A percentile compares a stretch with the other conserved stretches of the same genome.
These are phyloP conservation scores for Prunella strophiata DNA, from an alignment of 2,797 vertebrate species.

Conservation along the genomic window DNA sequence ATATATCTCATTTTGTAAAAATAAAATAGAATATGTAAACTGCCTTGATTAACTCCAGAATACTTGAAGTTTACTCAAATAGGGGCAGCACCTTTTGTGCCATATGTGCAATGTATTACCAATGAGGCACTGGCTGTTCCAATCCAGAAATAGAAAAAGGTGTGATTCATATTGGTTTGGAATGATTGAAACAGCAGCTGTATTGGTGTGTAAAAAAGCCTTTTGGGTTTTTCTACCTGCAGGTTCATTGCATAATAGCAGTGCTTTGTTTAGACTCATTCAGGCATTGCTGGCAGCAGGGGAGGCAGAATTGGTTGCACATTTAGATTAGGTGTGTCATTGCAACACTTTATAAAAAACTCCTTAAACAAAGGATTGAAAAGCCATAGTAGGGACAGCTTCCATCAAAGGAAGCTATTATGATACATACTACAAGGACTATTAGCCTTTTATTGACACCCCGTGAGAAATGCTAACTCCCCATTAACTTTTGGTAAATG, in stretches of 20 bases:
- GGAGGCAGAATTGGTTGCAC: conserved; percentile 44
- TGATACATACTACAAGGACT: neutral
- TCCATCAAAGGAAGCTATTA: neutral
- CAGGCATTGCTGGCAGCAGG: neutral
- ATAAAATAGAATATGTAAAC: neutral
- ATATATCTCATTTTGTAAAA: neutral
- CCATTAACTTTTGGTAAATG: neutral
- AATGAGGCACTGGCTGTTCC: neutral
- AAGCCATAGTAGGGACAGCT: neutral
- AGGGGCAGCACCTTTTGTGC: neutral
- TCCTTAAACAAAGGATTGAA: conserved; percentile 43
- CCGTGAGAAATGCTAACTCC: conserved; percentile 6
- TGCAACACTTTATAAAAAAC: conserved; percentile 9
- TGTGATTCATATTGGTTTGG: conserved; percentile 61
- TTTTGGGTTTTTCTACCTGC: conserved; percentile 30
- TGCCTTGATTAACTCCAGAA: neutral
- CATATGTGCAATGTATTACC: neutral
- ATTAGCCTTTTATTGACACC: conserved; percentile 5
- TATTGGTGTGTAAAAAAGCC: conserved; percentile 36
- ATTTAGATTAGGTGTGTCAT: conserved; percentile 41
- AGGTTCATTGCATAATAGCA: conserved; percentile 34
- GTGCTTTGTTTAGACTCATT: conserved; percentile 62
- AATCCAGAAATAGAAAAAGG: conserved; percentile 51
- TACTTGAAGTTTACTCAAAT: neutral
- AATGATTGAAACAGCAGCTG: conserved; percentile 22